phyloP scores from a whole-genome alignment of 2,888 invertebrate species.

The Byasa hedistus region DNA sequence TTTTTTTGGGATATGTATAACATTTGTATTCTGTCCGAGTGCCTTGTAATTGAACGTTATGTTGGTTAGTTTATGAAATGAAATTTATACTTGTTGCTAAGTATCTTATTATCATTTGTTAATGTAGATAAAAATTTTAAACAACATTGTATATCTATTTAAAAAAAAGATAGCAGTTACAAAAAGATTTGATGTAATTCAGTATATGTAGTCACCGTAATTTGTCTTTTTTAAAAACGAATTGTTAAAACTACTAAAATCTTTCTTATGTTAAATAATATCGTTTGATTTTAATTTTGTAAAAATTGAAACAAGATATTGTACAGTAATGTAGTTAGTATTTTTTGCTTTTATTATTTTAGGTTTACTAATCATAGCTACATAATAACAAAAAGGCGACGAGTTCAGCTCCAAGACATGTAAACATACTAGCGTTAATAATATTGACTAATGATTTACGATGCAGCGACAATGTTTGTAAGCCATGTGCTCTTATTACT shows the following conservation, averaged over 20 bases:
- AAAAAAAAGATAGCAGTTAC: too few species aligned
- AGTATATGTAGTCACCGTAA: too few species aligned
- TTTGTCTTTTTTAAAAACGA: too few species aligned
- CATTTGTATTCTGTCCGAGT: neutral
- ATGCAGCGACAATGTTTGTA: slow-evolving; percentile 16
- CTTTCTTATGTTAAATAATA: too few species aligned
- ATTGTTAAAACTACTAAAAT: too few species aligned
- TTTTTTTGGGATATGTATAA: slow-evolving; percentile 7
- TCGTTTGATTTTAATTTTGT: too few species aligned
- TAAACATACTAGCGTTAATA: slow-evolving; percentile 17
- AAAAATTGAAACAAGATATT: too few species aligned
- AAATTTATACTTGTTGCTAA: neutral
- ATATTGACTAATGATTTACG: slow-evolving; percentile 26
- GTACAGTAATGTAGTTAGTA: too few species aligned
- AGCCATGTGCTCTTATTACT: slow-evolving; percentile 14
- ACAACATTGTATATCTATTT: too few species aligned
- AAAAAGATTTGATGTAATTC: too few species aligned
- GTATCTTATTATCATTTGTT: neutral
- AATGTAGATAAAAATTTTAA: too few species aligned
- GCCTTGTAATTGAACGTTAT: neutral
- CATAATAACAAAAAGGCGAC: neutral
- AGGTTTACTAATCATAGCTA: neutral
- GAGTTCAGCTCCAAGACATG: slow-evolving; percentile 6
- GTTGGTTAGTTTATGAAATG: neutral
- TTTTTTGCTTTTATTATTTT: too few species aligned